A percentile compares a stretch with the other conserved stretches of the same genome.
phyloP scores from a whole-genome alignment of 2,113 vertebrate genomes.

The Cololabis saira region DNA sequence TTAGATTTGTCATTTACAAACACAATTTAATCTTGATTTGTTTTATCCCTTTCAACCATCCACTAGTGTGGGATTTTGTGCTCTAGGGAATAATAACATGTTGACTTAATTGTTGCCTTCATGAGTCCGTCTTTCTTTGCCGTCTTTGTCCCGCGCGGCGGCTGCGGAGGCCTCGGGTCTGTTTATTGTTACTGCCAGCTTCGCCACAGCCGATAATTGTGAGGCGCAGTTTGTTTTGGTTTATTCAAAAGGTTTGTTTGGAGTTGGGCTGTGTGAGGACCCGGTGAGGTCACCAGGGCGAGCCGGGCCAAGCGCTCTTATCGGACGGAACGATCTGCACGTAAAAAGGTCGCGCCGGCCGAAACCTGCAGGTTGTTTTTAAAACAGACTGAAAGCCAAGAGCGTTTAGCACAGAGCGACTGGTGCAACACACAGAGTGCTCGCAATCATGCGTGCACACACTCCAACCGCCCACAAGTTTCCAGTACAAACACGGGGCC shows the following conservation, averaged over 20 bases:
- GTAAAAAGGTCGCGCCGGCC: slow-evolving; percentile 39
- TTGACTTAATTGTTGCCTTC: slow-evolving; percentile 4
- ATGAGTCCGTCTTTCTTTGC: neutral
- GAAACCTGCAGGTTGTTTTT: slow-evolving; percentile 60
- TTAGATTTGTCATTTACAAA: too few relatives aligned
- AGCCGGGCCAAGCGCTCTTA: slow-evolving; percentile 45
- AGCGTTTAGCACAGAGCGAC: slow-evolving; percentile 8
- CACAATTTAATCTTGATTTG: neutral
- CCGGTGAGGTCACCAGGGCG: slow-evolving; percentile 53
- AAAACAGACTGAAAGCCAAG: slow-evolving; percentile 27
- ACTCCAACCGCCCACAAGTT: slow-evolving; percentile 33
- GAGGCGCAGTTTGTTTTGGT: slow-evolving; percentile 55
- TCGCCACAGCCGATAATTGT: slow-evolving; percentile 41
- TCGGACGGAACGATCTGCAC: slow-evolving; percentile 61
- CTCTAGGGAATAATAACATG: slow-evolving; percentile 2
- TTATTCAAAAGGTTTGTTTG: slow-evolving; percentile 55
- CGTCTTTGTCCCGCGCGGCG: slow-evolving; percentile 34
- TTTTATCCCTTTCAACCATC: neutral
- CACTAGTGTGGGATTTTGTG: slow-evolving; percentile 35
- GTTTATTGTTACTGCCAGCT: slow-evolving; percentile 66
- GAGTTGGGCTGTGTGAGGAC: slow-evolving; percentile 36
- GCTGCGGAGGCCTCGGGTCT: slow-evolving; percentile 38
- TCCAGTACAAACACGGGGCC: slow-evolving; percentile 62
- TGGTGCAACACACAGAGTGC: slow-evolving; percentile 6
- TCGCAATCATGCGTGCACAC: slow-evolving; percentile 3